Evolutionary conservation across 2,113 vertebrate genomes (phyloP), one percentile per base, ranked within the genome.

Genomic region (Ctenomys sociabilis): DNA sequence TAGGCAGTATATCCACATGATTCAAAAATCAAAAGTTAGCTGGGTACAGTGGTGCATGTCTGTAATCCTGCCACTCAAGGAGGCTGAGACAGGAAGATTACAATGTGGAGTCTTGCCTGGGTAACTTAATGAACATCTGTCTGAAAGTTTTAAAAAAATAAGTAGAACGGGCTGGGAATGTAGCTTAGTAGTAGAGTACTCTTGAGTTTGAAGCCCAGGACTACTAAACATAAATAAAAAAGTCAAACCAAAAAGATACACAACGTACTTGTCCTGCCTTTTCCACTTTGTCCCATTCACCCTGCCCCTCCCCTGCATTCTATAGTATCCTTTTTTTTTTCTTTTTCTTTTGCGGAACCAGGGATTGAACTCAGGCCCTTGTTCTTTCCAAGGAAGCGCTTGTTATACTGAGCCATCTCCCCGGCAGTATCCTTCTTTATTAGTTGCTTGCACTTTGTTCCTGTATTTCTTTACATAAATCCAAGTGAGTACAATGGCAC

Each of bases 381-480:
- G n/a, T n/a, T n/a, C n/a, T n/a, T n/a, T n/a, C n/a, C n/a, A n/a
- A n/a, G n/a, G n/a, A n/a, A n/a, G n/a, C n/a, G n/a, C n/a, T n/a
- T n/a, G n/a, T n/a, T n/a, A n/a, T n/a, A n/a, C n/a, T n/a, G n/a
- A n/a, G n/a, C n/a, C n/a, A n/a, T n/a, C n/a, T n/a, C n/a, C n/a
- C n/a, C n/a, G n/a, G n/a, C n/a, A 35, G 22, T 3, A 32, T n/a
- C 45, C 75, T 35, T 85, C 54, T 80, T 49, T 80, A 30, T 75
- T 35, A 87, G n/a, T 64, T 82, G 52, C 73, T 95, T 91, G 3
- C 84, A n/a, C 43, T 66, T 90, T 61, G 61, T 95, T 68, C 59
- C 61, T 24, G 14, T 59, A 32, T 88, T 85, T 85, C 59, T 88
- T 88, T 63, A 59, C 43, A 49, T 64, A 93, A 88, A 89, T 59